phyloP scores from a whole-genome alignment of 2,797 vertebrate genomes.

The Lacerta agilis region DNA sequence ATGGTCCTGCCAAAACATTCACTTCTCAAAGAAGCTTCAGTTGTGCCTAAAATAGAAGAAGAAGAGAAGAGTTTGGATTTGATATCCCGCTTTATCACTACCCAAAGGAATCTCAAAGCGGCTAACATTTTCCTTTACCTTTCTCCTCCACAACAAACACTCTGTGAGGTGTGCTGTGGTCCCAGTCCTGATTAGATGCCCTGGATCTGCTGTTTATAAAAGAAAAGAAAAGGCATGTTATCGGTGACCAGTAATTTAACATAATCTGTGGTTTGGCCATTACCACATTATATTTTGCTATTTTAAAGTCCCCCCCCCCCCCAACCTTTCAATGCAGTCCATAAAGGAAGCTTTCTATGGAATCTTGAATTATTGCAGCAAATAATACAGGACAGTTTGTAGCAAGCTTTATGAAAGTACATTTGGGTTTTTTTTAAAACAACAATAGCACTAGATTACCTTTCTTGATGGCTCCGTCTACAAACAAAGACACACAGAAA shows the following conservation, averaged over 20 bases:
- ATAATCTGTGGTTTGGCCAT: background rate
- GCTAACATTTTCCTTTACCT: no score
- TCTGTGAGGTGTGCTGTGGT: background rate
- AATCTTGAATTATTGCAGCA: slow-evolving; percentile 40
- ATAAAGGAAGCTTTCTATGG: background rate
- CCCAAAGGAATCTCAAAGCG: no score
- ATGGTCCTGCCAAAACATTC: no score
- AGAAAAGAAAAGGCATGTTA: background rate
- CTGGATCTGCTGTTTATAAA: background rate
- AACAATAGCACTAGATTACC: slow-evolving; percentile 19
- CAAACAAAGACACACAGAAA: background rate
- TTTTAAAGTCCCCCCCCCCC: background rate
- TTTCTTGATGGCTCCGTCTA: background rate
- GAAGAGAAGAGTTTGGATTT: no score
- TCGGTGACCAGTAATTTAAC: background rate
- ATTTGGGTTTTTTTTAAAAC: background rate
- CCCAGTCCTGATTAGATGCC: no score
- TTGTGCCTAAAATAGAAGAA: no score
- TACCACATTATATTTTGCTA: background rate
- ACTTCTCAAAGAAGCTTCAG: no score
- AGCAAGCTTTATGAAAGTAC: slow-evolving; percentile 16
- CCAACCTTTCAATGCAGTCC: background rate
- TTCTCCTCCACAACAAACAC: no score
- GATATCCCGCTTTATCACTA: no score
- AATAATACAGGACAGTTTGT: background rate